Evolutionary conservation across 2,888 invertebrate species (phyloP), one percentile per base, ranked within the genome.

Genomic region (Plebejus anna): DNA sequence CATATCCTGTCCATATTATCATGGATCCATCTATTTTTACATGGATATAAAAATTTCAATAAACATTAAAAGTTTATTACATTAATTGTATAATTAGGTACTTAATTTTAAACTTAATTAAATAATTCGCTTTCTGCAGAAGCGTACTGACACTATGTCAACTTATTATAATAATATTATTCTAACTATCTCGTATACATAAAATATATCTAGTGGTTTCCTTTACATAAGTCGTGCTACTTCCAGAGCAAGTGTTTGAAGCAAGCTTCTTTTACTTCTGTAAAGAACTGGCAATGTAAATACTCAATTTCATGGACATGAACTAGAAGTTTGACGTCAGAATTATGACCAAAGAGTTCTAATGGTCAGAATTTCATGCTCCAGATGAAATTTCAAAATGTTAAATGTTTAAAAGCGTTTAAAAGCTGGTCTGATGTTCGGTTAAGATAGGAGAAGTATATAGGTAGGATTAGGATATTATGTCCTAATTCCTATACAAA

Each of bases 121-220:
- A 72, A 42, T 22, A 4, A 72, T 72, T 72, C 42, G 72, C 47
- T 47, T 47, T 11, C 47, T 22, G 13, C 13, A 32, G 66, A 66
- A 32, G 66, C 66, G 66, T 66, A 4, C 32, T 9, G 13, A 32
- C 16, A 66, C 32, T 32, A 13, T 66, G 2, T 5, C 16, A 36
- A 32, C 66, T 36, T 36, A 66, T 66, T 66, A 38, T 38, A 32
- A 32, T 32, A 32, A 32, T 32, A 32, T 38, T 5, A 66, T 7
- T 11, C 11, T 73, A 73, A 5, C 47, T 72, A 72, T 16, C 13
- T 51, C 73, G 55, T 73, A 73, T 73, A 73, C 32, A 36, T 16
- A 55, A 32, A 32, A 73, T 4, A 55, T 55, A n/a, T 32, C 51
- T 73, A 73, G 7, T 13, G 28, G 16, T 32, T 55, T 55, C 51